Evolutionary conservation across 2,113 vertebrate genomes (phyloP), one percentile per base, ranked within the genome.

Genomic region (Cariama cristata): DNA sequence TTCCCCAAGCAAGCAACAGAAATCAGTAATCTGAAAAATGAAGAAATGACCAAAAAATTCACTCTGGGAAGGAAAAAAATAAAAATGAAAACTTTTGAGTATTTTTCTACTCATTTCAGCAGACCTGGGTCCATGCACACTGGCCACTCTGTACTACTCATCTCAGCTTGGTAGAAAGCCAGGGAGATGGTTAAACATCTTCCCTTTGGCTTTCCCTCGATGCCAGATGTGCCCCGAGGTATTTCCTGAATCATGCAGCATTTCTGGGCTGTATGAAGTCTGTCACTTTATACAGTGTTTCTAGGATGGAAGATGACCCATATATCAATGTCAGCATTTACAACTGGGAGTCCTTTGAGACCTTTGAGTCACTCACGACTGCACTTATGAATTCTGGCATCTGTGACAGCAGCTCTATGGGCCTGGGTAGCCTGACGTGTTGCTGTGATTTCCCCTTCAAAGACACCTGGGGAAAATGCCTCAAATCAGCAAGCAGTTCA

Each of bases 151-250:
- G 77, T 85, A 21, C 52, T 64, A 58, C 53, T 94, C 62, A 67
- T 82, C 84, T 68, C 58, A 85, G 66, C 58, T 82, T 88, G 93
- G 81, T 38, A 79, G 74, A 69, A 86, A 86, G 86, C 63, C 95
- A 92, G 86, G 30, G 75, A 80, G 83, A 92, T 86, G 88, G 86
- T 90, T 92, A 86, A 90, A 80, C 33, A 82, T 85, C 87, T 94
- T 93, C 69, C 49, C 74, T 72, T 85, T 72, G 49, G 58, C 73
- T 95, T 94, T 60, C 66, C 63, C 66, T 82, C 3, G 0, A 68
- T 91, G 66, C 93, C 90, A 95, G 81, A 85, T 5, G 2, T 35
- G 17, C 47, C 76, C 69, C 58, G 32, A 85, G 90, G 66, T 84
- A 86, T 95, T 92, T 95, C 76, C 91, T 96, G 88, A 86, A 40